Base-by-base conservation (phyloP, 2,113 vertebrate species). In the Phocoena sinus region DNA sequence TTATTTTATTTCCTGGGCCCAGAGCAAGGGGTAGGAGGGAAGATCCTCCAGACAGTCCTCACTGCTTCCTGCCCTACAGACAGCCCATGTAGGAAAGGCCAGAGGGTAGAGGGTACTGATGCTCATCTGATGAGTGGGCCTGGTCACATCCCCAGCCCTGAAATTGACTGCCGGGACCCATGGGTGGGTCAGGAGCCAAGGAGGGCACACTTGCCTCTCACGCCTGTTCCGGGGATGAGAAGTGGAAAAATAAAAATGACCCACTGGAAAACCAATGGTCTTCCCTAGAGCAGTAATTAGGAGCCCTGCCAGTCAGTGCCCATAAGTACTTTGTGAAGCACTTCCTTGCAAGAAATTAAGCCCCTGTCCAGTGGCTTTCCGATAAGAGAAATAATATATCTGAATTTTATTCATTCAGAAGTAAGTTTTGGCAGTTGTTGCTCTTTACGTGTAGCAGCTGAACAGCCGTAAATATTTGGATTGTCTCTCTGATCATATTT, bases 261-360 rank as follows among this genome's bases (percentile, higher is more conserved):
- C 50, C 93, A 65, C 93, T 80, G 97, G 90, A 98, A 98, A 98
- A 97, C 97, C 95, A 86, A 89, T 96, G 81, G 90, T 36, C 90
- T 76, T 97, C 73, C 95, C 74, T 92, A n/a, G 73, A 94, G 97
- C 76, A 31, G 65, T 90, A 97, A 97, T 97, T 91, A 97, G 96
- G 77, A 71, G 31, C 77, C 94, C 96, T 97, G 96, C 96, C 96
- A 53, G 17, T 86, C 92, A 96, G 77, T 85, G 2, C 77, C 88
- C 96, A 25, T 65, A 97, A 97, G 92, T 88, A 94, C 96, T 92
- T 95, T 76, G 79, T 83, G 76, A 94, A 90, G 90, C 77, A 44
- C 84, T 97, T 98, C 13, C 15, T 97, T 97, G 94, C 81, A 97
- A 94, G 44, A 88, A 97, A 91, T 65, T 93, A 90, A 98, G 92